Evolutionary conservation across 2,888 invertebrate genomes (phyloP).

Genomic region (Drosophila recens): DNA sequence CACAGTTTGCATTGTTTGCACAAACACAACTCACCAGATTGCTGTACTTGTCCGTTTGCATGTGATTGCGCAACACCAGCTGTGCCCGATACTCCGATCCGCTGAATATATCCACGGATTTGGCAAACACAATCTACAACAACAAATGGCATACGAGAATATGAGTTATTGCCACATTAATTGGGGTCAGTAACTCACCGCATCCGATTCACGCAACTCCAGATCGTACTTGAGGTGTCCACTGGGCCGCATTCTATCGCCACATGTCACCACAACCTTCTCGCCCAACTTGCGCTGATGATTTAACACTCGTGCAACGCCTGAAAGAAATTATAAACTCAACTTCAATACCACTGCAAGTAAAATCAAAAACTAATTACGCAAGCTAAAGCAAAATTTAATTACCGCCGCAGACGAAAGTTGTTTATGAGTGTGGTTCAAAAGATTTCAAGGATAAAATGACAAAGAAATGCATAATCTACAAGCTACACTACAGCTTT

Average conservation of each 20-base stretch:
- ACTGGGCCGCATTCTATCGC: constrained; percentile 76
- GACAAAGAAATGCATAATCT: not conserved
- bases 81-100: constrained; percentile 83
- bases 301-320: constrained; percentile 82
- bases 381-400: constrained; percentile 12
- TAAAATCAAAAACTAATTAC: constrained; percentile 30
- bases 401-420: constrained; percentile 14
- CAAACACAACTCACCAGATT: constrained; percentile 82
- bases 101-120: constrained; percentile 84
- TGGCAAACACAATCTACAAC: constrained; percentile 83
- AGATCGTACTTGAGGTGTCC: constrained; percentile 84
- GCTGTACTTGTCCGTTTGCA: constrained; percentile 84
- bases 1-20: constrained; percentile 4
- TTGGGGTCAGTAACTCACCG: constrained; percentile 62
- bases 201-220: constrained; percentile 85
- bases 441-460: not conserved
- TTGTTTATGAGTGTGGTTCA: not conserved
- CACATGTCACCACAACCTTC: constrained; percentile 84
- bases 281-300: constrained; percentile 83
- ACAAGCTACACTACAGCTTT: not conserved
- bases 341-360: constrained; percentile 11
- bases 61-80: constrained; percentile 84
- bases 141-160: not conserved
- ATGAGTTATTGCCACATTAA: constrained; percentile 24
- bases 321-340: constrained; percentile 59